Conservation (phyloP, 2,888 invertebrate species). For the Lucinisca nassula region DNA sequence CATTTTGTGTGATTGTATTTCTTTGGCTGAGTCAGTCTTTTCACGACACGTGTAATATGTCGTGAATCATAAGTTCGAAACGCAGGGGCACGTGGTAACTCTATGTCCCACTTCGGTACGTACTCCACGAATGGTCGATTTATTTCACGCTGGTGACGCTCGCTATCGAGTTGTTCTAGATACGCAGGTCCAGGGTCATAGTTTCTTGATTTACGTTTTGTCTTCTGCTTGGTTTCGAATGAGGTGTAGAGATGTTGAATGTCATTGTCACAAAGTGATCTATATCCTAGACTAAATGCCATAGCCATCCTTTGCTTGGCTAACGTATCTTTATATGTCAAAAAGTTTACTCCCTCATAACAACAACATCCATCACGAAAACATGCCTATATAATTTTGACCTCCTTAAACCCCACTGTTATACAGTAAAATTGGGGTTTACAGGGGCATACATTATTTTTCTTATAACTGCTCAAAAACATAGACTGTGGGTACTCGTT, state of each 20-base stretch:
- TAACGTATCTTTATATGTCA: too few relatives aligned
- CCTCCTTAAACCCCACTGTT: neutral
- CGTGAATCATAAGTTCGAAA: conserved; percentile 56
- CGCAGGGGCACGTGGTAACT: conserved; percentile 67
- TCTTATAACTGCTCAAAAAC: too few relatives aligned
- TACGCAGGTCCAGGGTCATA: conserved; percentile 48
- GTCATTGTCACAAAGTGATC: conserved; percentile 47
- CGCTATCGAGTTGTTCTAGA: conserved; percentile 49
- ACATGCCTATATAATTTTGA: too few relatives aligned
- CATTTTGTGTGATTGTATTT: neutral
- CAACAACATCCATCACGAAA: too few relatives aligned
- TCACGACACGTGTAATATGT: conserved; percentile 59
- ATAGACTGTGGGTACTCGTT: too few relatives aligned
- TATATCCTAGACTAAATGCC: conserved; percentile 64
- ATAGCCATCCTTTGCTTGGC: conserved; percentile 12
- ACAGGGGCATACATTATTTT: too few relatives aligned
- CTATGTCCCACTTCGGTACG: conserved; percentile 52
- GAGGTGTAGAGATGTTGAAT: conserved; percentile 60
- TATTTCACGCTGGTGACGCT: conserved; percentile 20
- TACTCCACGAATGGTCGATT: conserved; percentile 67
- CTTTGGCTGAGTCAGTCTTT: conserved; percentile 46
- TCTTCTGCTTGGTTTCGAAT: conserved; percentile 31
- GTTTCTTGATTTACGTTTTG: conserved; percentile 30
- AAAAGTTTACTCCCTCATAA: too few relatives aligned
- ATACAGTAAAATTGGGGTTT: too few relatives aligned